phyloP scores from a whole-genome alignment of 1,140 invertebrate species.

The Drosophila orena region DNA sequence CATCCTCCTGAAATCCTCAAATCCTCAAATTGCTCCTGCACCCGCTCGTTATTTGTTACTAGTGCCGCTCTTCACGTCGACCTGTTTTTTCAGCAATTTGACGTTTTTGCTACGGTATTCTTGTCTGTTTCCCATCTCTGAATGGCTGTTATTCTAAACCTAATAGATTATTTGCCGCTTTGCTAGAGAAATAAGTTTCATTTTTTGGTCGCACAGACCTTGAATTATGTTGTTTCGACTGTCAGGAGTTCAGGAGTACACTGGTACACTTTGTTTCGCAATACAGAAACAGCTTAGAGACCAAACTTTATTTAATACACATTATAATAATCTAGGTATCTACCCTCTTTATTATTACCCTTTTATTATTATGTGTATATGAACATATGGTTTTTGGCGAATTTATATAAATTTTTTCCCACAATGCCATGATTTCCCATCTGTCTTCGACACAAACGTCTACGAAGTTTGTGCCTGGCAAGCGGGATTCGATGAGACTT shows the following conservation, averaged over 20 bases:
- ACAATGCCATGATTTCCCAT: background rate
- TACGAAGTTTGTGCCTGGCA: conserved; percentile 20
- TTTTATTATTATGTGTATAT: no score
- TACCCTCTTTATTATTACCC: no score
- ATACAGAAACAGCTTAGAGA: background rate
- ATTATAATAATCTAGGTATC: no score
- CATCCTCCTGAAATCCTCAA: conserved; percentile 1
- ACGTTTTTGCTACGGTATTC: conserved; percentile 38
- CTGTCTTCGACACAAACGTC: conserved; percentile 6
- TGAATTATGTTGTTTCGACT: conserved; percentile 44
- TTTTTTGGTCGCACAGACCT: conserved; percentile 23
- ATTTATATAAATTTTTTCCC: background rate
- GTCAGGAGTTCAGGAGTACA: conserved; percentile 18
- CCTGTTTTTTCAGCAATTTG: conserved; percentile 33
- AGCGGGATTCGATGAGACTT: conserved; percentile 9
- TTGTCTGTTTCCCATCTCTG: conserved; percentile 49
- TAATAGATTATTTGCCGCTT: conserved; percentile 70
- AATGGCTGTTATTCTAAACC: conserved; percentile 55
- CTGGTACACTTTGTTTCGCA: conserved; percentile 1
- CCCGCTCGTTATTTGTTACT: conserved; percentile 11
- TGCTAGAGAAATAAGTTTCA: conserved; percentile 48
- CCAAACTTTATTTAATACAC: no score
- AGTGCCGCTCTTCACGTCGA: conserved; percentile 10
- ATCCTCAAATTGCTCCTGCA: conserved; percentile 3
- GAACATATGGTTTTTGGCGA: no score